A percentile compares a stretch with the other conserved stretches of the same genome.
Evolutionary conservation across 2,113 vertebrate genomes (phyloP).

Genomic region (Ceyx margarethae): DNA sequence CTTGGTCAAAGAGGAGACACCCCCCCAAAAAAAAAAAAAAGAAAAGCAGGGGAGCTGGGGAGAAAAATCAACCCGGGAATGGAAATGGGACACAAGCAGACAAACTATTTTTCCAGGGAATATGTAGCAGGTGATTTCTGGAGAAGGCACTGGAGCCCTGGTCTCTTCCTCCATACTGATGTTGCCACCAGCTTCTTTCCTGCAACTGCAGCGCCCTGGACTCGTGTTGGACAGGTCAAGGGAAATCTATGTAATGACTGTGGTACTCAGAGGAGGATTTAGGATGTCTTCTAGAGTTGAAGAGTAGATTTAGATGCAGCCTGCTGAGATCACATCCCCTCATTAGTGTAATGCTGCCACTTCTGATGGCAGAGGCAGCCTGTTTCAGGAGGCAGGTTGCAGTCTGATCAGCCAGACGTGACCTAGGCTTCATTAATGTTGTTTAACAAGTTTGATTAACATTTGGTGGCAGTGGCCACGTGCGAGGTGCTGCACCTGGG

Average conservation of each 20-base stretch:
- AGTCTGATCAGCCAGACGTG: rapidly evolving
- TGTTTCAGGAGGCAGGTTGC: neutral
- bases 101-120: neutral
- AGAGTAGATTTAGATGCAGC: neutral
- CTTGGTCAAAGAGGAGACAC: neutral
- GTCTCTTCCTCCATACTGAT: neutral
- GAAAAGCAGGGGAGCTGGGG: no score
- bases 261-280: neutral
- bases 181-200: neutral
- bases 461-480: rapidly evolving
- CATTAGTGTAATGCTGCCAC: neutral
- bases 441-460: neutral
- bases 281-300: neutral
- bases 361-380: rapidly evolving
- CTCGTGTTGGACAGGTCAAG: neutral
- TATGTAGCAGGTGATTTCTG: neutral
- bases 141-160: neutral
- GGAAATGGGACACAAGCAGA: neutral
- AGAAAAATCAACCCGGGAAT: neutral
- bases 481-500: neutral
- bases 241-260: neutral
- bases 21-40: no score
- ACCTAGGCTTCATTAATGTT: rapidly evolving
- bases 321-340: neutral
- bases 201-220: neutral